Conservation (phyloP, 1,140 invertebrate species). For the Musca domestica region DNA sequence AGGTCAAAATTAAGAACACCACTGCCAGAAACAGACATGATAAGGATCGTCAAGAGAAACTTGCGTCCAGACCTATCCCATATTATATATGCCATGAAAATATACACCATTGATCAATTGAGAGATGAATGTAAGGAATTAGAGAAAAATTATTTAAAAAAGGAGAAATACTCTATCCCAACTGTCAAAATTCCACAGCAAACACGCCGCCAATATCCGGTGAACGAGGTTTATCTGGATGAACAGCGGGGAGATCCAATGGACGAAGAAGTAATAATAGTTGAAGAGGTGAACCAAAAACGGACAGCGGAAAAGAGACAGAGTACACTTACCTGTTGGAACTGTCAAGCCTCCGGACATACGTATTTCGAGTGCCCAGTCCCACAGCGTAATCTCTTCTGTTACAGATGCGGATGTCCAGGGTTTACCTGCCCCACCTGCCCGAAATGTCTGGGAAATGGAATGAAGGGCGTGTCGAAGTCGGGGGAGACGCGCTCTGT, state of each 20-base stretch:
- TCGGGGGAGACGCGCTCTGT: no score
- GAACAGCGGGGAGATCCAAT: no score
- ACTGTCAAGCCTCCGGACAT: not conserved
- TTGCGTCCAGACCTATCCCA: not conserved
- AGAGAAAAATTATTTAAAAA: conserved; percentile 1
- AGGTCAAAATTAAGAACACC: no score
- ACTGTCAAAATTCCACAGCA: no score
- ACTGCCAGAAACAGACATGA: not conserved
- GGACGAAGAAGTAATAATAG: no score
- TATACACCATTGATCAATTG: not conserved
- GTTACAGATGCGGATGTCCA: not conserved
- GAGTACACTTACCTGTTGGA: no score
- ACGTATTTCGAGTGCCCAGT: not conserved
- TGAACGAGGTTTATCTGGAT: no score
- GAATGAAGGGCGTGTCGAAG: not conserved
- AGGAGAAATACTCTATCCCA: not conserved
- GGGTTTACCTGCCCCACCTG: not conserved
- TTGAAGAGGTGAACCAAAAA: no score
- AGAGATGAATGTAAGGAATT: not conserved
- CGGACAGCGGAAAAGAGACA: not conserved
- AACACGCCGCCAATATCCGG: no score
- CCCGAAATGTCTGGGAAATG: not conserved
- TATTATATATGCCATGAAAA: not conserved
- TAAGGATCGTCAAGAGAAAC: conserved; percentile 4
- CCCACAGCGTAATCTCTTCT: not conserved